phyloP scores from a whole-genome alignment of 2,113 vertebrate species.

The Oceanites oceanicus region DNA sequence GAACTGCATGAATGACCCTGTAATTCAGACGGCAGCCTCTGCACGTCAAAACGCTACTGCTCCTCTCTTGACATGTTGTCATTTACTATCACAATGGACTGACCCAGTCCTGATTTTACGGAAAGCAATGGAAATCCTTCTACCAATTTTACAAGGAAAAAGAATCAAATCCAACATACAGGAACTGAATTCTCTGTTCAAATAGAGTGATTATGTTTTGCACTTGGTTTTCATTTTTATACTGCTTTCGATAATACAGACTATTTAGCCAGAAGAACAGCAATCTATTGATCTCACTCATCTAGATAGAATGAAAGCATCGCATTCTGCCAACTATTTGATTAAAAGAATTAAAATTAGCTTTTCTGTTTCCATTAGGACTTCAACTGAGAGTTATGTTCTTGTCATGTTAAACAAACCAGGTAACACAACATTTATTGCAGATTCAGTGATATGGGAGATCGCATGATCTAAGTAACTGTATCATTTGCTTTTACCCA shows the following conservation, averaged over 20 bases:
- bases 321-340: background rate
- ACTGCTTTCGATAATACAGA: background rate
- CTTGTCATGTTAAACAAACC: background rate
- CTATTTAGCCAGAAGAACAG: background rate
- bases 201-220: background rate
- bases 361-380: background rate
- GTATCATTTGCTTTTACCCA: background rate
- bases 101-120: background rate
- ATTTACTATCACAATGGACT: background rate
- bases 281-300: background rate
- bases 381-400: background rate
- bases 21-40: background rate
- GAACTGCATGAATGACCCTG: background rate
- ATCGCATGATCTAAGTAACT: background rate
- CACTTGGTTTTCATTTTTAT: background rate
- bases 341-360: background rate
- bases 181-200: background rate
- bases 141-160: background rate
- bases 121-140: background rate
- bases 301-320: background rate
- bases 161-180: background rate
- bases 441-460: background rate
- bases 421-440: background rate
- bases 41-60: background rate
- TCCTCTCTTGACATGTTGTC: background rate